phyloP scores from a whole-genome alignment of 1,140 invertebrate genomes.

The Rhynchophorus ferrugineus region DNA sequence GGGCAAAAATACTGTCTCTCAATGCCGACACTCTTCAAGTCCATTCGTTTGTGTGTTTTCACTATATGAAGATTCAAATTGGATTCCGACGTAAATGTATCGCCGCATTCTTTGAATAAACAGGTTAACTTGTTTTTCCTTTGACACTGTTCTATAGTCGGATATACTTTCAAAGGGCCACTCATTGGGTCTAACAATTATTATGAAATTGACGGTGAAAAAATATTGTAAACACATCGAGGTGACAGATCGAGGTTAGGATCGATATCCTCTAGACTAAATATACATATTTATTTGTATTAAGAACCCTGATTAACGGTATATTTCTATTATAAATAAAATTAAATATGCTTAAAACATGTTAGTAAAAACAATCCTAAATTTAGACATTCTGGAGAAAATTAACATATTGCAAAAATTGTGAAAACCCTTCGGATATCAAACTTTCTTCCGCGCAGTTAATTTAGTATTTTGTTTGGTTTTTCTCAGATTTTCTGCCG shows the following conservation, averaged over 20 bases:
- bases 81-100: slow-evolving; percentile 34
- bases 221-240: too few species aligned
- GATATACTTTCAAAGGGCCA: slow-evolving; percentile 28
- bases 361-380: too few species aligned
- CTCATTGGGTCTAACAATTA: neutral
- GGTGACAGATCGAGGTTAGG: too few species aligned
- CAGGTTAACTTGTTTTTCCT: slow-evolving; percentile 36
- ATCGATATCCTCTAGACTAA: too few species aligned
- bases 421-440: too few species aligned
- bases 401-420: neutral
- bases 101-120: slow-evolving; percentile 31
- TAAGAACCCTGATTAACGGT: too few species aligned
- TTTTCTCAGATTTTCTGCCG: too few species aligned
- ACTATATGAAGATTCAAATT: slow-evolving; percentile 37
- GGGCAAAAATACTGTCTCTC: slow-evolving; percentile 36
- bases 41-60: slow-evolving; percentile 33
- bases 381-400: too few species aligned
- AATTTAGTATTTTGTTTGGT: neutral
- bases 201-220: too few species aligned
- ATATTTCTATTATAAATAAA: too few species aligned
- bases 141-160: slow-evolving; percentile 27
- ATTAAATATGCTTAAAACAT: too few species aligned
- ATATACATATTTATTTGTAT: too few species aligned
- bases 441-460: neutral
- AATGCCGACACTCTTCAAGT: slow-evolving; percentile 8